Conservation (phyloP, 2,113 vertebrate genomes). For the Aix galericulata region DNA sequence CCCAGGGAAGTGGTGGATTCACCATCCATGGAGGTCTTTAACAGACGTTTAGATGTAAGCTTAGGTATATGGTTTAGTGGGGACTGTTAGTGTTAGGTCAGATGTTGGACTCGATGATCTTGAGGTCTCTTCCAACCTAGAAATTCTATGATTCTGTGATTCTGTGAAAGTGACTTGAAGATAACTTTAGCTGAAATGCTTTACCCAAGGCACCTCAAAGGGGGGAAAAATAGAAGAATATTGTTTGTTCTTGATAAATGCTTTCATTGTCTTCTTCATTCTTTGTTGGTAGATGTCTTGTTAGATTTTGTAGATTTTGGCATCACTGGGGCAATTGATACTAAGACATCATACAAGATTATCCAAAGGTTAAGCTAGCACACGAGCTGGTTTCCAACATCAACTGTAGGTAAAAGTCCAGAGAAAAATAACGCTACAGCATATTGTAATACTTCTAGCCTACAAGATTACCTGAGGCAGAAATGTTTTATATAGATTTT, state of each 20-base stretch:
- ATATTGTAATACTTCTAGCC: neutral
- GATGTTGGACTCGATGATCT: too few relatives aligned
- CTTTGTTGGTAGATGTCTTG: neutral
- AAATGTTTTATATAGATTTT: slow-evolving; percentile 42
- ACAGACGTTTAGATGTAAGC: too few relatives aligned
- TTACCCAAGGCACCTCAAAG: neutral
- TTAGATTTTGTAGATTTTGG: neutral
- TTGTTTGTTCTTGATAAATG: neutral
- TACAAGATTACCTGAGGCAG: slow-evolving; percentile 8
- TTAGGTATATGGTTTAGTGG: too few relatives aligned
- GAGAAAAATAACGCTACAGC: neutral
- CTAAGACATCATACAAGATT: neutral
- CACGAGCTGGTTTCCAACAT: neutral
- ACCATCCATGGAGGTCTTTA: too few relatives aligned
- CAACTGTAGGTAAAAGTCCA: neutral
- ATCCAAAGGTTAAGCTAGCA: neutral
- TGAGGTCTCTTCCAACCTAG: too few relatives aligned
- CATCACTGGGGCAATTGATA: neutral
- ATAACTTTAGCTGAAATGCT: neutral
- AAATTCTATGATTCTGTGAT: too few relatives aligned
- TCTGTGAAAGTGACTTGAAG: neutral
- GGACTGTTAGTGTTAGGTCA: too few relatives aligned
- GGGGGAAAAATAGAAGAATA: neutral
- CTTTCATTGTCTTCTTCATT: neutral
- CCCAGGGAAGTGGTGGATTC: too few relatives aligned